Percentiles rank a stretch among this genome's conserved stretches.
phyloP scores from a whole-genome alignment of 2,888 invertebrate species.

The Dynastes maya region DNA sequence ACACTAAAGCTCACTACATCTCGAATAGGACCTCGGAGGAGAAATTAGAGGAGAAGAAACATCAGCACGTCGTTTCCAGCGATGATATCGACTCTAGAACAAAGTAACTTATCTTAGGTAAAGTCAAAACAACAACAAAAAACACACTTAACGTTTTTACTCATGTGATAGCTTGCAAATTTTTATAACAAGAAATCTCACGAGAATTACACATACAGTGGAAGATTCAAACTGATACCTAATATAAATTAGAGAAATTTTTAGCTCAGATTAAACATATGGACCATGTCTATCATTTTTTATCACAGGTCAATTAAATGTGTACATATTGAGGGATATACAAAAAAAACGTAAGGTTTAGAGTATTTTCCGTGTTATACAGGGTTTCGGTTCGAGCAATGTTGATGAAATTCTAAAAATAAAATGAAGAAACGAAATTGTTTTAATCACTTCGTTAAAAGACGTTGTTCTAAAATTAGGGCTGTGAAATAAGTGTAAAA shows the following conservation, averaged over 20 bases:
- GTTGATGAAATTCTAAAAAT: slow-evolving; percentile 12
- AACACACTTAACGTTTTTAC: slow-evolving; percentile 36
- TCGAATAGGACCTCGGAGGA: slow-evolving; percentile 42
- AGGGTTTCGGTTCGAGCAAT: slow-evolving; percentile 20
- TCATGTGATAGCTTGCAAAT: slow-evolving; percentile 39
- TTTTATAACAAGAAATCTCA: not conserved
- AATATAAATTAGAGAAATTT: slow-evolving; percentile 21
- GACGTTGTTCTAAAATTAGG: slow-evolving; percentile 41
- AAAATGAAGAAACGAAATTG: not conserved
- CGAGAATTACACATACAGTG: not conserved
- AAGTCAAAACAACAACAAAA: not conserved
- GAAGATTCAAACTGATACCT: not conserved
- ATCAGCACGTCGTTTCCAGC: slow-evolving; percentile 27
- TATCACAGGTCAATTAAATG: slow-evolving; percentile 36
- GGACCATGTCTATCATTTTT: slow-evolving; percentile 41
- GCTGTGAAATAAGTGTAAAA: slow-evolving; percentile 39
- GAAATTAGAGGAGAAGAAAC: slow-evolving; percentile 33
- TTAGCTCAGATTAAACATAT: slow-evolving; percentile 13
- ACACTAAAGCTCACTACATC: slow-evolving; percentile 31
- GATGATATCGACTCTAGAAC: slow-evolving; percentile 31
- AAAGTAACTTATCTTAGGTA: slow-evolving; percentile 29
- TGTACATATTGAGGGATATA: slow-evolving; percentile 25
- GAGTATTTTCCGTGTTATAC: not conserved
- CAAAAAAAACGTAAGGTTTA: not conserved
- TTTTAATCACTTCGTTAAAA: slow-evolving; percentile 14